These are phyloP conservation scores for Brachionus manjavacas DNA, from an alignment of 1,140 invertebrate species.

Conservation along the genomic window DNA sequence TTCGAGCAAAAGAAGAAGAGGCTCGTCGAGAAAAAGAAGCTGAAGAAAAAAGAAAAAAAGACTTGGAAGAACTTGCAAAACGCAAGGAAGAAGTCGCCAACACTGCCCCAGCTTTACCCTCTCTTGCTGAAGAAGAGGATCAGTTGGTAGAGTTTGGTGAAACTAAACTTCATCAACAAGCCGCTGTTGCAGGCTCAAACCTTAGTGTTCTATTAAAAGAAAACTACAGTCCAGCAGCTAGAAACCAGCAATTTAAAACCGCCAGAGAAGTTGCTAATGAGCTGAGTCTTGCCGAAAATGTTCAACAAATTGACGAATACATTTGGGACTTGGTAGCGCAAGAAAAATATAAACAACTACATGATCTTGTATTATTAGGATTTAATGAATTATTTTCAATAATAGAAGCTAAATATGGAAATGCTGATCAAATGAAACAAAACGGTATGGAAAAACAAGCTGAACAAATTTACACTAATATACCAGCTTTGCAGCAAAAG, in stretches of 20 bases:
- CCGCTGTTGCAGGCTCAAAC: not conserved
- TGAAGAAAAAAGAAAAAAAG: constrained; percentile 27
- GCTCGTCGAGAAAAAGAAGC: constrained; percentile 13
- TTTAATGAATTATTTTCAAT: not conserved
- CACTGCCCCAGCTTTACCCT: not conserved
- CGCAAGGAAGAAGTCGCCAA: constrained; percentile 34
- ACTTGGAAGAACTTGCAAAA: constrained; percentile 33
- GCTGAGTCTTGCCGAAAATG: constrained; percentile 1
- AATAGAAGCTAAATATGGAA: constrained; percentile 2
- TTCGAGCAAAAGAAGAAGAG: constrained; percentile 27
- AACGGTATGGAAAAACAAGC: constrained; percentile 33
- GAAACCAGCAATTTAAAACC: constrained; percentile 28
- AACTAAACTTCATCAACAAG: constrained; percentile 40
- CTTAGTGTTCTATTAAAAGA: constrained; percentile 14
- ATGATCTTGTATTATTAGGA: not conserved
- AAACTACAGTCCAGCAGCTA: not conserved
- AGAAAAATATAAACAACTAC: constrained; percentile 10
- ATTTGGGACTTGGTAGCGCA: not conserved
- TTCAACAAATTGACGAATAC: constrained; percentile 38
- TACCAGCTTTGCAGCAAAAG: not conserved
- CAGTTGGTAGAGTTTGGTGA: constrained; percentile 37
- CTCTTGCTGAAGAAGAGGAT: constrained; percentile 39
- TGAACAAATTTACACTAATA: constrained; percentile 18
- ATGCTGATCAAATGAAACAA: constrained; percentile 1
- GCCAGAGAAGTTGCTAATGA: constrained; percentile 26